These are phyloP conservation scores for Hydrozoanthus tunicans DNA, from an alignment of 64 coral and sea anemone species.

Conservation along the genomic window DNA sequence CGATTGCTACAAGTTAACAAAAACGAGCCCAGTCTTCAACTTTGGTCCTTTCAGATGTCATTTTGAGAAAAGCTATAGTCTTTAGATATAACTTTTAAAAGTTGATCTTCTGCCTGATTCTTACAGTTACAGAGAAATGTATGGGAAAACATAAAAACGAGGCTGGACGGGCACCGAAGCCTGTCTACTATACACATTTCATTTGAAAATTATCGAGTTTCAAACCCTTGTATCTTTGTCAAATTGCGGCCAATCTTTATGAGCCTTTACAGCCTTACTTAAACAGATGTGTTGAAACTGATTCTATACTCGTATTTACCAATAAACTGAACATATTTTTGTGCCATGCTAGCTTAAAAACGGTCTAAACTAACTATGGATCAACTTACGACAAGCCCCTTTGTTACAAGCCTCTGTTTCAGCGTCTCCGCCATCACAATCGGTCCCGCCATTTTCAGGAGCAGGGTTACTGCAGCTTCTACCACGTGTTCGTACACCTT, in stretches of 20 bases:
- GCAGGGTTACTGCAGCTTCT: neutral
- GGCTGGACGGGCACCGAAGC: too few species aligned
- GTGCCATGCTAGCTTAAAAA: neutral
- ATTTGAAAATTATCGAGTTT: too few species aligned
- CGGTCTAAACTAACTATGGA: neutral
- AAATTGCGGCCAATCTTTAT: too few species aligned
- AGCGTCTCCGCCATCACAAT: conserved; percentile 1
- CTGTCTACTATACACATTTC: too few species aligned
- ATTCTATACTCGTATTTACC: neutral
- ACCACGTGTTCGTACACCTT: neutral
- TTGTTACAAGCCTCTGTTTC: conserved; percentile 8
- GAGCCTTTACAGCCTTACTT: too few species aligned
- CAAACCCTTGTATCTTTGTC: too few species aligned
- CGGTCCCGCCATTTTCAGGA: neutral
- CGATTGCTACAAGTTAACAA: neutral
- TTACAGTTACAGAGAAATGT: too few species aligned
- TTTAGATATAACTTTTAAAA: neutral
- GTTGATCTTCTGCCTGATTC: neutral
- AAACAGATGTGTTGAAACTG: too few species aligned
- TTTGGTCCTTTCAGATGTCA: neutral
- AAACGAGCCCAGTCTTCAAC: neutral
- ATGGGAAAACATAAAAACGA: too few species aligned
- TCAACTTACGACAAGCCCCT: neutral
- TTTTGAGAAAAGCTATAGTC: too few species aligned
- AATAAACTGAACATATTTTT: neutral